Percentiles rank a stretch among this genome's conserved stretches.
phyloP scores from a whole-genome alignment of 2,888 invertebrate genomes.

The Acleris cristana region DNA sequence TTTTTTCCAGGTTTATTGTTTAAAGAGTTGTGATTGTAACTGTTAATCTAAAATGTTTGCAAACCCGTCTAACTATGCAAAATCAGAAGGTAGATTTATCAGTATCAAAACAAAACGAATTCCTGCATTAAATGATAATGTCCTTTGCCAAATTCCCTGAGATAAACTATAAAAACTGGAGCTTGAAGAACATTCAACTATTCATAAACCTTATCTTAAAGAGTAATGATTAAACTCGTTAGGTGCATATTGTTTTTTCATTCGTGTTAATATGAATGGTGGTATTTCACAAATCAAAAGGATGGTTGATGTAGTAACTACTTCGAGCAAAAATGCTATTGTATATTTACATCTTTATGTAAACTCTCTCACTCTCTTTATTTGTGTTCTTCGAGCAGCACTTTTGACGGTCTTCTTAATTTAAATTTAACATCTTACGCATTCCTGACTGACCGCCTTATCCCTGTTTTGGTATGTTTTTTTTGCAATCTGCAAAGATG shows the following conservation, averaged over 20 bases:
- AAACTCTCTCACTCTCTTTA: too few species aligned
- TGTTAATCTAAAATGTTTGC: constrained; percentile 34
- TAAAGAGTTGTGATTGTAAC: constrained; percentile 49
- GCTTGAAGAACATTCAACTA: neutral
- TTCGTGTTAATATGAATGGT: too few species aligned
- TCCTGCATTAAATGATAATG: too few species aligned
- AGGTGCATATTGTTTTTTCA: neutral
- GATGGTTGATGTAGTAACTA: too few species aligned
- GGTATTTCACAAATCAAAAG: too few species aligned
- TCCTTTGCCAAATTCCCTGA: neutral
- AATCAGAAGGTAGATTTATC: neutral
- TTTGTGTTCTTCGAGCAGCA: constrained; percentile 1
- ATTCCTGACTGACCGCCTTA: constrained; percentile 12
- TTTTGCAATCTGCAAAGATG: constrained; percentile 20
- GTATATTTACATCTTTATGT: too few species aligned
- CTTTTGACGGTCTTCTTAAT: constrained; percentile 19
- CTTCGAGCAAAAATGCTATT: too few species aligned
- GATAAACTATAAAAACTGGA: constrained; percentile 10
- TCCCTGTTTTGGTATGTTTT: constrained; percentile 20
- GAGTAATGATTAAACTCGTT: neutral
- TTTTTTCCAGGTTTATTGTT: constrained; percentile 46
- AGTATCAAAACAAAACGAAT: too few species aligned
- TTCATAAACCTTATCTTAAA: constrained; percentile 3
- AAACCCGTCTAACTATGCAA: constrained; percentile 9
- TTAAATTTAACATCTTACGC: constrained; percentile 8